Evolutionary conservation across 2,888 invertebrate genomes (phyloP).

Genomic region (Julus scanicus): DNA sequence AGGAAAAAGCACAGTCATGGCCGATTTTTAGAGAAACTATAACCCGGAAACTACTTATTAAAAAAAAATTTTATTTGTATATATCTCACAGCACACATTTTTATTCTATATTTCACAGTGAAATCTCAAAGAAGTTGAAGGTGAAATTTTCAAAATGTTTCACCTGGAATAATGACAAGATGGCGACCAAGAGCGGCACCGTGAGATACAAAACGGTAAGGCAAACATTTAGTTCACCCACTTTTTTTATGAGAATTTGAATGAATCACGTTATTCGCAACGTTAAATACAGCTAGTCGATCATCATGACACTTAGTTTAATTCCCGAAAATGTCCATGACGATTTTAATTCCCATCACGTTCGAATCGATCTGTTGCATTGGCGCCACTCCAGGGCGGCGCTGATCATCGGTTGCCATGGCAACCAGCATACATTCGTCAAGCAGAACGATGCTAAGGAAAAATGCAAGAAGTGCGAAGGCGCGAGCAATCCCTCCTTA

Average conservation of each 20-base stretch:
- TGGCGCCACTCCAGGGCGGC: background rate
- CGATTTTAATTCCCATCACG: too few relatives aligned
- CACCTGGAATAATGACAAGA: background rate
- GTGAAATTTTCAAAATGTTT: background rate
- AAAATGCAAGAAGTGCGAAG: background rate
- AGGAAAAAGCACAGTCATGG: too few relatives aligned
- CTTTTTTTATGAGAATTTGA: too few relatives aligned
- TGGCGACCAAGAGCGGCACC: constrained; percentile 13
- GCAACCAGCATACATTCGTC: background rate
- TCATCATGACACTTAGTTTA: too few relatives aligned
- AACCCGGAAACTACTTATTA: too few relatives aligned
- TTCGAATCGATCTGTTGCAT: background rate
- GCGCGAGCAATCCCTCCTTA: constrained; percentile 18
- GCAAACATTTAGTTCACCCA: background rate
- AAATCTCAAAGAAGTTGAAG: background rate
- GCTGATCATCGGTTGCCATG: background rate
- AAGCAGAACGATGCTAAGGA: constrained; percentile 9
- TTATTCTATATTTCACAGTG: background rate
- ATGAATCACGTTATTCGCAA: too few relatives aligned
- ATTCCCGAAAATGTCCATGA: too few relatives aligned
- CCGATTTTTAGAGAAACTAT: too few relatives aligned
- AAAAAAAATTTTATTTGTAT: too few relatives aligned
- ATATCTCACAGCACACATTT: too few relatives aligned
- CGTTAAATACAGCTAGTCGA: too few relatives aligned
- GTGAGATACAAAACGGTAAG: constrained; percentile 27